Evolutionary conservation across 2,797 vertebrate species (phyloP).

Genomic region (Cirrhinus mrigala): DNA sequence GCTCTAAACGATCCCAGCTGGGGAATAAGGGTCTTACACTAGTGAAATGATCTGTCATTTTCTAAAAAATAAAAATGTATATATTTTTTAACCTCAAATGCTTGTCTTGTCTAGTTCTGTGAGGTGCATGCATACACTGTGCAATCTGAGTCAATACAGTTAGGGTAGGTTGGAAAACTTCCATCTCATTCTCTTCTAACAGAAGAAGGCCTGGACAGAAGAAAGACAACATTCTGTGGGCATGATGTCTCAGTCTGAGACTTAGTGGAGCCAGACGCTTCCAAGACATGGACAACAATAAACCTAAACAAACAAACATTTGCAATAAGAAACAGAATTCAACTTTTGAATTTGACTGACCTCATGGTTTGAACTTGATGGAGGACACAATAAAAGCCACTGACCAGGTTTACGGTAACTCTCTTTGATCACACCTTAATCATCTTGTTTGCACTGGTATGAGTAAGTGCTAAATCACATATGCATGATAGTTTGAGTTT

Average conservation of each 20-base stretch:
- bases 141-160: no score
- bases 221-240: no score
- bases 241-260: not conserved
- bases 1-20: no score
- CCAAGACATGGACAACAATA: not conserved
- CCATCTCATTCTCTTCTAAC: no score
- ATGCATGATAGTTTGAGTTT: conserved; percentile 17
- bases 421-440: conserved; percentile 9
- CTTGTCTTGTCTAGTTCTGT: no score
- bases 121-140: no score
- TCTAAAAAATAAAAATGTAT: no score
- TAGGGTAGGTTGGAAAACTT: no score
- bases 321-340: not conserved
- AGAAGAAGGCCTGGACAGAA: not conserved
- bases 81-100: no score
- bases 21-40: no score
- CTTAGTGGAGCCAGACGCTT: not conserved
- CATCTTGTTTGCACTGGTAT: conserved; percentile 47
- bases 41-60: no score
- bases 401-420: conserved; percentile 34
- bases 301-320: not conserved
- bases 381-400: not conserved
- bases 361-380: not conserved
- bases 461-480: conserved; percentile 46
- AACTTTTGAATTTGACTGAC: not conserved